phyloP scores from a whole-genome alignment of 2,888 invertebrate species.

The Drosophila formosana region DNA sequence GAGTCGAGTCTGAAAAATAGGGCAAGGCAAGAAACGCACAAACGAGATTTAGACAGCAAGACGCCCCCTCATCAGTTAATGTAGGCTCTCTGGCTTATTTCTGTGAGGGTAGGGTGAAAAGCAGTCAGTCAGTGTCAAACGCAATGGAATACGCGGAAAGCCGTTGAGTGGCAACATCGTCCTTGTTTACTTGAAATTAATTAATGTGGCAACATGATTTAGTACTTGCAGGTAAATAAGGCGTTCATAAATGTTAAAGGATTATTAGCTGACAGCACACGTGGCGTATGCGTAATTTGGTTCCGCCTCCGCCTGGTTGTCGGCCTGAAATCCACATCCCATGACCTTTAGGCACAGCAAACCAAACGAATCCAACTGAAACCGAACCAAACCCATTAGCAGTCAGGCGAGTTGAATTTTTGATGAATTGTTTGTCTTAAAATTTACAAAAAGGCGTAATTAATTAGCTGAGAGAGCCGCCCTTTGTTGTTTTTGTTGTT shows the following conservation, averaged over 20 bases:
- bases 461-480: conserved; percentile 64
- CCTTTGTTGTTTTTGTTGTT: conserved; percentile 23
- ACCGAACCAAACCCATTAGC: conserved; percentile 51
- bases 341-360: conserved; percentile 3
- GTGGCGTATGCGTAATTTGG: conserved; percentile 71
- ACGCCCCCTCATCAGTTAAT: conserved; percentile 55
- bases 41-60: conserved; percentile 73
- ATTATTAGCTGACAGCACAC: conserved; percentile 78
- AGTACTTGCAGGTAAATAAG: conserved; percentile 77
- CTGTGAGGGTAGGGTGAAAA: conserved; percentile 10
- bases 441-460: conserved; percentile 75
- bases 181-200: conserved; percentile 76
- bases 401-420: conserved; percentile 63
- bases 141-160: conserved; percentile 35
- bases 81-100: conserved; percentile 3
- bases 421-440: conserved; percentile 79
- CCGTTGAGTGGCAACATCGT: conserved; percentile 47
- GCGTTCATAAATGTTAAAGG: conserved; percentile 79
- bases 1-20: conserved; percentile 51
- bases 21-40: conserved; percentile 68
- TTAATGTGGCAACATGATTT: conserved; percentile 80
- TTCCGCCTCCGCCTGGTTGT: neutral
- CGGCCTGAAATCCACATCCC: neutral
- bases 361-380: conserved; percentile 19
- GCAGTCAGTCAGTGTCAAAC: conserved; percentile 31